Evolutionary conservation across 2,888 invertebrate genomes (phyloP).

Genomic region (Fragum sueziense): DNA sequence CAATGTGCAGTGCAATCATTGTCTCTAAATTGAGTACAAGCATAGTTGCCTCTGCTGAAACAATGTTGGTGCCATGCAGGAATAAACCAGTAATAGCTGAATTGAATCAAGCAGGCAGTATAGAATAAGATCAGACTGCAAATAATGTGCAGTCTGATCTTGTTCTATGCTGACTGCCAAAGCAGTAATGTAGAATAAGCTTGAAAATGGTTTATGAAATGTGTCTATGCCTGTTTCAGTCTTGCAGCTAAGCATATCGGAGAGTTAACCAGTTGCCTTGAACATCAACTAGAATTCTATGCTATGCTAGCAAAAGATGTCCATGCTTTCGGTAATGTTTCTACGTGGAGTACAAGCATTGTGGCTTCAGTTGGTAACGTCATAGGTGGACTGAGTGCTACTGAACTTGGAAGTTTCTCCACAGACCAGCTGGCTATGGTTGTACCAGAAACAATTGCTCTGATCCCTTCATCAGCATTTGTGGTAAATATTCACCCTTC

Average conservation of each 20-base stretch:
- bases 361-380: conserved; percentile 58
- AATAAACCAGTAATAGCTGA: too few species aligned
- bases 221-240: conserved; percentile 46
- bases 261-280: conserved; percentile 57
- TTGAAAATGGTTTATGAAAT: too few species aligned
- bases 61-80: too few species aligned
- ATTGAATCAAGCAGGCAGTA: too few species aligned
- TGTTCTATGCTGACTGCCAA: too few species aligned
- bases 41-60: too few species aligned
- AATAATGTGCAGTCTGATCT: too few species aligned
- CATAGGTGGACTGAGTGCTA: conserved; percentile 56
- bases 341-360: conserved; percentile 60
- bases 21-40: conserved; percentile 57
- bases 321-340: conserved; percentile 54
- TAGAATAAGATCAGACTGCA: too few species aligned
- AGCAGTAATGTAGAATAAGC: too few species aligned
- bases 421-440: conserved; percentile 49
- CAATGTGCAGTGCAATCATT: conserved; percentile 60
- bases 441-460: conserved; percentile 40
- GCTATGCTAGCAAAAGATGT: conserved; percentile 52
- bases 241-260: conserved; percentile 62
- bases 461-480: conserved; percentile 56
- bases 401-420: conserved; percentile 45
- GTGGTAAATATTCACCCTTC: conserved; percentile 38
- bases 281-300: conserved; percentile 61